Conservation (phyloP, 2,113 vertebrate species). For the Cyanoliseus patagonus region DNA sequence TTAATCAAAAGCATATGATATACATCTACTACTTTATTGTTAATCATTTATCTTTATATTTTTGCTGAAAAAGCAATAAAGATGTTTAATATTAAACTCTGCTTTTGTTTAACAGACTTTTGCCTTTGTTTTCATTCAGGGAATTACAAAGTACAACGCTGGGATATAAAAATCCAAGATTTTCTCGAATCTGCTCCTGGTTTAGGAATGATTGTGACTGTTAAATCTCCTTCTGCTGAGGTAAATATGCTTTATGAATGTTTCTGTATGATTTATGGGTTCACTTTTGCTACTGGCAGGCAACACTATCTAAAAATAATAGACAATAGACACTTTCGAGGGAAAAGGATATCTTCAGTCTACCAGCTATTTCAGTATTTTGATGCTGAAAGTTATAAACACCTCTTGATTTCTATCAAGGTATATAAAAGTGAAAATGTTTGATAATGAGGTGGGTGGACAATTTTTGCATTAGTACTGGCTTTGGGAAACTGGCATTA, state of each 20-base stretch:
- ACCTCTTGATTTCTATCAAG: neutral
- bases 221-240: conserved; percentile 80
- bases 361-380: neutral
- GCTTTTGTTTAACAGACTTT: neutral
- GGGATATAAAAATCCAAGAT: conserved; percentile 68
- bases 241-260: conserved; percentile 43
- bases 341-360: neutral
- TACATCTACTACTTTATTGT: neutral
- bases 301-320: neutral
- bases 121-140: conserved; percentile 70
- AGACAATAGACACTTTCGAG: neutral
- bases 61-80: neutral
- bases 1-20: neutral
- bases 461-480: neutral
- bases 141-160: conserved; percentile 84
- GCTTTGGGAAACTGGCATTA: neutral
- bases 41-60: neutral
- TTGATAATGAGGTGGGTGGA: neutral
- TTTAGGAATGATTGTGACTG: conserved; percentile 83
- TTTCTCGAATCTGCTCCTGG: conserved; percentile 80
- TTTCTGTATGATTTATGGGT: neutral
- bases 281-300: neutral
- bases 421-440: neutral
- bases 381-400: neutral
- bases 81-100: neutral